Conservation (phyloP, 1,140 invertebrate species). For the Wasmannia auropunctata region DNA sequence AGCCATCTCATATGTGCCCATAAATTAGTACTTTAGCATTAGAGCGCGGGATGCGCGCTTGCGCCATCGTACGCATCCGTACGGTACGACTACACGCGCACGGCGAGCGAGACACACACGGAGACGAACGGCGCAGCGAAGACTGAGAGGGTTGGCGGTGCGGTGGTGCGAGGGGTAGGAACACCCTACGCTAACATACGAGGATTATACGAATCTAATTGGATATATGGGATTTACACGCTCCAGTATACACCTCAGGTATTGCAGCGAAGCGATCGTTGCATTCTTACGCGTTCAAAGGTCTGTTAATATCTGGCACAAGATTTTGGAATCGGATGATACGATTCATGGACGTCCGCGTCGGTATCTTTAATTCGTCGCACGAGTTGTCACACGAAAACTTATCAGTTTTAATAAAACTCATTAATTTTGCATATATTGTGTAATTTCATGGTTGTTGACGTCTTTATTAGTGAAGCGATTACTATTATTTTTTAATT, state of each 20-base stretch:
- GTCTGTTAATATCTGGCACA: conserved; percentile 35
- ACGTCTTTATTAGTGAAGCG: not conserved
- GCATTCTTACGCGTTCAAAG: conserved; percentile 60
- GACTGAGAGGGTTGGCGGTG: conserved; percentile 59
- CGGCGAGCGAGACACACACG: conserved; percentile 10
- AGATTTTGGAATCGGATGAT: conserved; percentile 19
- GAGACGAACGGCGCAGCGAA: conserved; percentile 47
- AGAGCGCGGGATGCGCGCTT: conserved; percentile 72
- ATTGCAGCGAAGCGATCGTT: conserved; percentile 67
- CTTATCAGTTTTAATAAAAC: not conserved
- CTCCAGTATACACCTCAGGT: conserved; percentile 67
- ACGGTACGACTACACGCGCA: conserved; percentile 24
- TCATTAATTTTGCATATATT: not conserved
- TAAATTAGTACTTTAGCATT: conserved; percentile 83
- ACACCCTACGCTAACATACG: conserved; percentile 77
- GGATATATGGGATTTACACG: conserved; percentile 83
- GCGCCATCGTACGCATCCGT: conserved; percentile 56
- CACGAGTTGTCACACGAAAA: not conserved
- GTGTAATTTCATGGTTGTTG: not conserved
- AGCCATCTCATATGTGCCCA: conserved; percentile 80
- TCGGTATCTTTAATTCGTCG: not conserved
- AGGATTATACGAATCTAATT: conserved; percentile 84
- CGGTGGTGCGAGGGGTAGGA: conserved; percentile 64
- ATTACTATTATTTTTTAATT: not conserved
- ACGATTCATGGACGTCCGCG: not conserved